A percentile compares a stretch with the other conserved stretches of the same genome.
These are phyloP conservation scores for Synanthedon formicaeformis DNA, from an alignment of 2,888 invertebrate species.

Conservation along the genomic window DNA sequence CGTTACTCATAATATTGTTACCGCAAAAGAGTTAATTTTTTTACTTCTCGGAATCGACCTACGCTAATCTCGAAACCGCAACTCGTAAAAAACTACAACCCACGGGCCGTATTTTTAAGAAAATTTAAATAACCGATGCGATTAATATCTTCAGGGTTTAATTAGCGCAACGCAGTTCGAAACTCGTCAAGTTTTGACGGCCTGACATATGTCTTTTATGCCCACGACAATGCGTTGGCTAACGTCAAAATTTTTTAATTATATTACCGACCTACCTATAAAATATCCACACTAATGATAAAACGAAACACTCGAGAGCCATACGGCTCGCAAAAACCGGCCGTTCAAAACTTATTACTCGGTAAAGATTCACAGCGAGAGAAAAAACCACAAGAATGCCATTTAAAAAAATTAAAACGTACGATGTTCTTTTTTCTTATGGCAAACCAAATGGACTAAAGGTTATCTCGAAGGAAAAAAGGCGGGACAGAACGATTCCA, in stretches of 20 bases:
- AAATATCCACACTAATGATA: background rate
- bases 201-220: conserved; percentile 32
- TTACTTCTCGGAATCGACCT: conserved; percentile 54
- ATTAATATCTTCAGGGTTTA: conserved; percentile 53
- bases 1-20: conserved; percentile 31
- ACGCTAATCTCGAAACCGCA: conserved; percentile 54
- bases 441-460: conserved; percentile 64
- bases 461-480: conserved; percentile 67
- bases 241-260: conserved; percentile 35
- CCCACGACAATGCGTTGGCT: conserved; percentile 39
- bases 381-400: conserved; percentile 69
- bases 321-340: conserved; percentile 52
- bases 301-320: conserved; percentile 24
- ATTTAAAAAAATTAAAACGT: conserved; percentile 68
- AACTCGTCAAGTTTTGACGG: conserved; percentile 48
- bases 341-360: conserved; percentile 50
- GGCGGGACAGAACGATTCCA: conserved; percentile 69
- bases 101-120: conserved; percentile 34
- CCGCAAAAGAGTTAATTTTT: conserved; percentile 40
- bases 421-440: conserved; percentile 60
- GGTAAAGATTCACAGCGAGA: conserved; percentile 54
- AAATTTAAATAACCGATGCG: conserved; percentile 57
- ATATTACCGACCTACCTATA: conserved; percentile 15
- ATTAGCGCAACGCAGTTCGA: conserved; percentile 48
- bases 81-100: conserved; percentile 52